Percentiles rank a stretch among this genome's conserved stretches.
Evolutionary conservation across 1,140 invertebrate genomes (phyloP).

Genomic region (Drosophila azteca): DNA sequence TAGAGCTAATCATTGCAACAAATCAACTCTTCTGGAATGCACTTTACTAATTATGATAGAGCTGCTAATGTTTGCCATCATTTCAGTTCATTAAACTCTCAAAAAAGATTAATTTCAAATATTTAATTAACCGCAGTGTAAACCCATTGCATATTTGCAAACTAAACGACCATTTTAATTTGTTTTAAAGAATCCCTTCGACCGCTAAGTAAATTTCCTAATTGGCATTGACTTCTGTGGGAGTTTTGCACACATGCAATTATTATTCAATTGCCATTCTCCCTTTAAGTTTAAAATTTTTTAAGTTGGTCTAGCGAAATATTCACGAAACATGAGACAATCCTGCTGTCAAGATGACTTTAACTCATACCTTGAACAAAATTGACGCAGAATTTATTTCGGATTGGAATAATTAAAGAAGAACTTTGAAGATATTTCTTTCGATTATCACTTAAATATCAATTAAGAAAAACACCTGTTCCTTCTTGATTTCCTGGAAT

Average conservation of each 20-base stretch:
- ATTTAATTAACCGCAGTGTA: slow-evolving; percentile 18
- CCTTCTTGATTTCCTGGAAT: too few species aligned
- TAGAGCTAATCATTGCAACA: not conserved
- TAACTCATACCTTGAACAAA: too few species aligned
- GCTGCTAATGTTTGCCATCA: not conserved
- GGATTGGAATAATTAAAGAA: too few species aligned
- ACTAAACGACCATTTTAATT: not conserved
- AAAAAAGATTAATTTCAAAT: slow-evolving; percentile 5
- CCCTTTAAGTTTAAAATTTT: slow-evolving; percentile 12
- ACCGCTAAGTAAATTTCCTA: slow-evolving; percentile 26
- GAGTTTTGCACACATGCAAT: slow-evolving; percentile 36
- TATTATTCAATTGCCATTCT: slow-evolving; percentile 45
- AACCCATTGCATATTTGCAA: not conserved
- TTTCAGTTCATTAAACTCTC: slow-evolving; percentile 17
- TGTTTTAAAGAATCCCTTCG: not conserved
- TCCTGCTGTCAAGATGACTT: not conserved
- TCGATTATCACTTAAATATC: too few species aligned
- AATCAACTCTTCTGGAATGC: too few species aligned
- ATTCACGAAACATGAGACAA: slow-evolving; percentile 9
- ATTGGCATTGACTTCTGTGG: slow-evolving; percentile 30
- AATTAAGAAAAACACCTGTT: too few species aligned
- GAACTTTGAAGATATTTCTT: too few species aligned
- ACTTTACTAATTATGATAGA: slow-evolving; percentile 10
- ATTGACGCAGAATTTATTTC: too few species aligned
- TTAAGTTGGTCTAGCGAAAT: slow-evolving; percentile 10